Base-by-base conservation (phyloP, 2,797 vertebrate species). In the Myotis planiceps region DNA sequence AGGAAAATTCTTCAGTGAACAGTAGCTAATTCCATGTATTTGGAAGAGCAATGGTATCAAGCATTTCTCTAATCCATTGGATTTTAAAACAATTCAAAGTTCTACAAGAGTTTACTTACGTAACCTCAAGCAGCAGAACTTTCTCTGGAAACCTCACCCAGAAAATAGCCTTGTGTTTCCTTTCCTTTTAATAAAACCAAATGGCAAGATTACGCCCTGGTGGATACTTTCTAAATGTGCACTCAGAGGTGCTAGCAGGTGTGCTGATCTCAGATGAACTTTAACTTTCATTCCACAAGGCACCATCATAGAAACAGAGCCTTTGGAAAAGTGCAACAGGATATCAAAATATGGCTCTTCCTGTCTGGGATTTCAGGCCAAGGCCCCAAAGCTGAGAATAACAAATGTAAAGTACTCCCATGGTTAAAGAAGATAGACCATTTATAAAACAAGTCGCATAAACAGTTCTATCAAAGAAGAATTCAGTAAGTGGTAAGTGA, bases 81-180 rank as follows among this genome's bases (percentile, higher is more conserved):
- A 87, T 89, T 96, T 93, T 72, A 69, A 89, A 92, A 45, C 34
- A 87, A 63, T 89, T 92, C 39, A 21, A n/a, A 71, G 39, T 65
- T 76, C 47, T 23, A 23, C 2, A 65, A 49, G 25, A 49, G 21
- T 80, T 92, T 79, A 37, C 47, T 81, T n/a, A 25, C 27, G 87
- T 16, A 65, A 71, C 65, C 4, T 69, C 34, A 81, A 66, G 16
- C 34, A 89, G 27, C 2, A 18, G 49, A 92, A n/a, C 15, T 89
- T 79, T 71, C n/a, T 93, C 74, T 78, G 23, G 47, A 83, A 76
- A 12, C 0, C n/a, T 92, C 51, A n/a, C 1, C 81, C 9, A 23
- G 66, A 5, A 96, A 87, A 65, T 42, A 63, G n/a, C 55, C 21
- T 55, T 71, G 18, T 60, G 8, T 55, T n/a, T 86, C 8, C 63